Evolutionary conservation across 2,797 vertebrate genomes (phyloP), one percentile per base, ranked within the genome.

Genomic region (Pseudomugil gertrudae): DNA sequence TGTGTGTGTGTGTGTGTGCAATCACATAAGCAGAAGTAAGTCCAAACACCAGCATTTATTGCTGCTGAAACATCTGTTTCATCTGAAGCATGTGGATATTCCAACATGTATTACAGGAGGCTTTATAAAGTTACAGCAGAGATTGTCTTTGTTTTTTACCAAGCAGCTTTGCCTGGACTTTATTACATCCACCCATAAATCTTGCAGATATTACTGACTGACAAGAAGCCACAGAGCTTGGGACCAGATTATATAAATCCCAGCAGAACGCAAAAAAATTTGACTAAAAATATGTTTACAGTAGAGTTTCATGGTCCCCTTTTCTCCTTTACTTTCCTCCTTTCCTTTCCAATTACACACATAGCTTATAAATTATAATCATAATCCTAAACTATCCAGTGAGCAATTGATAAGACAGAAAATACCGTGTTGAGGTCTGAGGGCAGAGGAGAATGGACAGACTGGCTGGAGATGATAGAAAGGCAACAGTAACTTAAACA

Each of bases 151-250:
- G 76, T 82, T 50, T 60, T 69, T 72, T 66, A 62, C 78, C 80
- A 88, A 89, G 70, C 81, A 81, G 84, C 86, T 87, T 89, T 86
- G 26, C 73, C 56, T 29, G 27, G 75, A 76, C 73, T 72, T 62
- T 57, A 56, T 36, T 40, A 5, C 58, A 72, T 86, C 61, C 79
- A 80, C 78, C 73, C 1, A 30, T 80, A 84, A 80, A 85, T 81
- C 79, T 84, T 83, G 55, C 2, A 14, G 53, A 74, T 57, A 76
- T 66, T 45, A 54, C 38, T 53, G 30, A 66, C 32, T 40, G 63
- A 68, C 55, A 55, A 68, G 58, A 81, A 78, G 69, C 45, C 2
- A 8, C 9, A 17, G 55, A 68, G 24, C 14, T 53, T 29, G 47
- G 61, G 40, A 57, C 38, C 33, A 60, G 74, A 79, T 66, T 23